Base-by-base conservation (phyloP, 2,888 invertebrate genomes). In the Malthinus flaveolus region DNA sequence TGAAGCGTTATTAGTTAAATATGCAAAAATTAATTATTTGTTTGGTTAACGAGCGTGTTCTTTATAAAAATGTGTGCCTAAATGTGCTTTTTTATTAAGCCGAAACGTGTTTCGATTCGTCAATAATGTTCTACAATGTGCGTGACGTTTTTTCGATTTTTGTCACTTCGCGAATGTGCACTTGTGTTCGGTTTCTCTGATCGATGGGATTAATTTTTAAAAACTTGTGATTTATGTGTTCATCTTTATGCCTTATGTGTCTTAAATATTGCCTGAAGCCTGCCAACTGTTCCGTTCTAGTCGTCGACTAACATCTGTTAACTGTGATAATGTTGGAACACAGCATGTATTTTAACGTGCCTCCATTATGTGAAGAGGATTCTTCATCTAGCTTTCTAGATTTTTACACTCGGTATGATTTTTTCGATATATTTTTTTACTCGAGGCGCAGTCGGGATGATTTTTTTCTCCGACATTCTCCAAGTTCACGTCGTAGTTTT, bases 391-490 rank as follows among this genome's bases (percentile, higher is more conserved):
- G 75, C 58, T 79, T 77, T 70, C 77, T 78, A 63, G 78, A 78
- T 71, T 77, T 78, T 63, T 79, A 78, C 64, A 73, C 77, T 68
- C 74, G 77, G 78, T 78, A 72, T 66, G 75, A 75, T 48, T 51
- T 62, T 49, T 48, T 44, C 33, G 1, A 35, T 9, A 35, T 35
- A 9, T 9, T 1, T 4, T 7, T 35, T 2, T 35, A 33, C 35
- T 1, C 9, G 7, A 4, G 35, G 35, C n/a, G 11, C 35, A 9
- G n/a, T 11, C 7, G 23, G 23, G 23, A 23, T 23, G 23, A 23
- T 23, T 3, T 23, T 23, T 23, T 5, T 23, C 5, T 3, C 3
- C 23, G 5, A 23, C 23, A 23, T 23, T 23, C 5, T 23, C 5
- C 23, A 23, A 23, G 23, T 23, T 23, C 23, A 23, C 23, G 23